Evolutionary conservation across 2,888 invertebrate species (phyloP), one percentile per base, ranked within the genome.

Genomic region (Oasisia sp.): DNA sequence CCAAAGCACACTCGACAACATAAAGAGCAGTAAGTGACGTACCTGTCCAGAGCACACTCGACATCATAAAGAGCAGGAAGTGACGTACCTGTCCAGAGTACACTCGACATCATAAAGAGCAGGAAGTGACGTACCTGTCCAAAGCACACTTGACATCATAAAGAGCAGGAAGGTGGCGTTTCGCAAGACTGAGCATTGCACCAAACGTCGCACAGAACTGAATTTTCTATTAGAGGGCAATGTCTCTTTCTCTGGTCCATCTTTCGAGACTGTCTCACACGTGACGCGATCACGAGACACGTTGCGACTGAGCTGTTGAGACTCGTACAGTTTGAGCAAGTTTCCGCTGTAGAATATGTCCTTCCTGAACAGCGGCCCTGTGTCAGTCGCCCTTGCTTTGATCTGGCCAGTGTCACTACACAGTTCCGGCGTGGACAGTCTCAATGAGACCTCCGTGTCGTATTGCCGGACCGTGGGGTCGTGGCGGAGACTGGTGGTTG

Each of bases 311-410:
- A 74, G 74, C 14, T 74, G 74, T 19, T 74, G 74, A 27, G 74
- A 74, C 27, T 74, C 74, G 74, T 74, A 74, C 74, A 74, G 45
- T n/a, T 90, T 89, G n/a, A 19, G 8, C n/a, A 93, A 90, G 91
- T 93, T 93, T 1, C 93, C 93, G 32, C 92, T 93, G 92, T 93
- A 93, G 74, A 93, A 93, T n/a, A 93, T 89, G 89, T 93, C 93
- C 45, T 92, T 93, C 14, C 93, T 14, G 19, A 89, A 91, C 19
- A 93, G 91, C 27, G 93, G 93, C 38, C 90, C 27, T 19, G 74
- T 27, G 74, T 74, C 19, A 74, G 74, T 27, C 19, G 27, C 5
- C 74, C 1, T 19, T 27, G 74, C 19, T 19, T n/a, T 74, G 7
- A 19, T 74, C 3, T 74, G 27, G 74, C 27, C n/a, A 27, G 0